phyloP scores from a whole-genome alignment of 2,888 invertebrate species.

The Cheilosia vernalis region DNA sequence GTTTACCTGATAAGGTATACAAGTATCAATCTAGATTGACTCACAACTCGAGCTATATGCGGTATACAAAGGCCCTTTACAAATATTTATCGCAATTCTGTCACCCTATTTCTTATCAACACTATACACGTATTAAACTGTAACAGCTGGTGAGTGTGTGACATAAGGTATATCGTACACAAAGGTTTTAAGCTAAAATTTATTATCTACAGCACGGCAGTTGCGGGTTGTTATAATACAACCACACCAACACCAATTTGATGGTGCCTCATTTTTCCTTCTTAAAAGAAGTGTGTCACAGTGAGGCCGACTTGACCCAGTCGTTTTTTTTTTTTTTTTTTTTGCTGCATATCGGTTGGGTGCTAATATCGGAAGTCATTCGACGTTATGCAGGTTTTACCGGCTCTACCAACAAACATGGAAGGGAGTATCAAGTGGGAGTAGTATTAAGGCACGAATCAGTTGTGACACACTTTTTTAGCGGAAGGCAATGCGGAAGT shows the following conservation, averaged over 20 bases:
- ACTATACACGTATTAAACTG: neutral
- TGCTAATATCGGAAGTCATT: constrained; percentile 5
- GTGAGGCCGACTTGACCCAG: constrained; percentile 25
- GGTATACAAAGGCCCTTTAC: neutral
- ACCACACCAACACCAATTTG: neutral
- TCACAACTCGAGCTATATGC: too few relatives aligned
- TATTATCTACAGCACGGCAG: constrained; percentile 5
- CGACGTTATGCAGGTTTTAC: constrained; percentile 1
- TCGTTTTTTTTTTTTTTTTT: constrained; percentile 1
- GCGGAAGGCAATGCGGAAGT: neutral
- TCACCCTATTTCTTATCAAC: neutral
- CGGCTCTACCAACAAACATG: neutral
- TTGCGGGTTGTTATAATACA: neutral
- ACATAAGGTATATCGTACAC: constrained; percentile 10
- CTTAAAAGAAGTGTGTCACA: constrained; percentile 9
- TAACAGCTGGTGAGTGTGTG: constrained; percentile 14
- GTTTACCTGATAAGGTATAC: neutral
- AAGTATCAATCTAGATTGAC: too few relatives aligned
- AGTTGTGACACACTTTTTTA: neutral
- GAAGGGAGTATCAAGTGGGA: neutral
- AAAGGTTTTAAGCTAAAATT: constrained; percentile 10
- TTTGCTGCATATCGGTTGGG: too few relatives aligned
- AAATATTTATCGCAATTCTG: neutral
- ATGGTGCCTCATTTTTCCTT: constrained; percentile 1
- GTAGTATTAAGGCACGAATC: neutral